These are phyloP conservation scores for Myoxocephalus aenaeus DNA, from an alignment of 2,797 vertebrate genomes.

Conservation along the genomic window DNA sequence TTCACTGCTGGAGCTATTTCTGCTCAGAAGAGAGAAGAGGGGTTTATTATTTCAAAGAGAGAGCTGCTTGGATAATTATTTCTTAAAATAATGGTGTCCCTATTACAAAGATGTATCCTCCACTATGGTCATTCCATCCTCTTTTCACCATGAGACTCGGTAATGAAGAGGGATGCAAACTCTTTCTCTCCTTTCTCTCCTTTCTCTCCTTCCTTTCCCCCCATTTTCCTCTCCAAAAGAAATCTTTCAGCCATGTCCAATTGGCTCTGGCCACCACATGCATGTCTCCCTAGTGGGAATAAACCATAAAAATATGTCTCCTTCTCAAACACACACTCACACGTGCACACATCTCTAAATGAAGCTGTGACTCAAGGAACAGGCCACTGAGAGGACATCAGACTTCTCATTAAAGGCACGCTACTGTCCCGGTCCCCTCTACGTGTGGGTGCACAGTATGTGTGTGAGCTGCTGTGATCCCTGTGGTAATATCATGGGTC, in stretches of 20 bases:
- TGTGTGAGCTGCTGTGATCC: slow-evolving; percentile 72
- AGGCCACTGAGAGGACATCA: slow-evolving; percentile 70
- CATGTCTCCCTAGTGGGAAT: slow-evolving; percentile 69
- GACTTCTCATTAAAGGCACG: slow-evolving; percentile 84
- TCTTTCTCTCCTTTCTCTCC: slow-evolving; percentile 21
- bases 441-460: slow-evolving; percentile 65
- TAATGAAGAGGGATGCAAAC: slow-evolving; percentile 64
- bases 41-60: slow-evolving; percentile 42
- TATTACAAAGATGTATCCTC: slow-evolving; percentile 55
- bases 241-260: slow-evolving; percentile 80
- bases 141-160: slow-evolving; percentile 42
- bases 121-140: slow-evolving; percentile 29
- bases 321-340: slow-evolving; percentile 37
- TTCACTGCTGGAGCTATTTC: slow-evolving; percentile 2
- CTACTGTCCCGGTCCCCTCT: slow-evolving; percentile 65
- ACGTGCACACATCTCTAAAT: slow-evolving; percentile 56
- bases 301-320: slow-evolving; percentile 66
- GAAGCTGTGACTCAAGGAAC: slow-evolving; percentile 71
- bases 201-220: slow-evolving; percentile 11
- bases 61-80: slow-evolving; percentile 49
- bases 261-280: slow-evolving; percentile 74
- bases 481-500: slow-evolving; percentile 54
- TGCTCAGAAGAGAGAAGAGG: background rate
- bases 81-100: slow-evolving; percentile 52
- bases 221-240: slow-evolving; percentile 60